Base-by-base conservation (phyloP, 2,888 invertebrate species). In the Tetragonula carbonaria region DNA sequence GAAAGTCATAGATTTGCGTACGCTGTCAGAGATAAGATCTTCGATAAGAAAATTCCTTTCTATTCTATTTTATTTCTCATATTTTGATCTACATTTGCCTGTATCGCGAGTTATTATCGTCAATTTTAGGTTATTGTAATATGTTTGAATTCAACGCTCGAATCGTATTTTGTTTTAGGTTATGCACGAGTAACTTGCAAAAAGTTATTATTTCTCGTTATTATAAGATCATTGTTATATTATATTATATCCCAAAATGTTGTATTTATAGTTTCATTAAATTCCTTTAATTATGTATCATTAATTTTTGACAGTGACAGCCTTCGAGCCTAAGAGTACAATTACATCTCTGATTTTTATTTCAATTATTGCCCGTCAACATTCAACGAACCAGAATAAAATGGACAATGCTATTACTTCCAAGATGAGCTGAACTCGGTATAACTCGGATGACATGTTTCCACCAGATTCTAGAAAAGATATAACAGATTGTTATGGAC, bases 391-490 rank as follows among this genome's bases (percentile, higher is more conserved):
- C 45, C n/a, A 55, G n/a, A 81, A 21, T 65, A 78, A 55, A 23
- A 78, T n/a, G 21, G 57, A 55, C 18, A 86, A 14, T 45, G 23
- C 38, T 21, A 55, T 23, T 28, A 85, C 16, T 55, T 72, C 45
- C 73, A 74, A 5, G 28, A 14, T 38, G 18, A 80, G 79, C 2
- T 14, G 13, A 51, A 51, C 50, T 55, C 23, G 66, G 45, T 45
- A n/a, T 59, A 23, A n/a, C 16, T 23, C 28, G 3, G 23, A 51
- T 0, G 62, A 33, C 5, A 18, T 11, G 4, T 63, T 23, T 33
- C 28, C 75, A 28, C 28, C 75, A 16, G 80, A 53, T 4, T 85
- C 85, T 85, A 14, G 45, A 84, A 84, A 51, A 38, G 77, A 63
- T 28, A 66, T 6, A 53, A 45, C 28, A 70, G 14, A 8, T 45